phyloP scores from a whole-genome alignment of 2,113 vertebrate species.

The Pao palembangensis region DNA sequence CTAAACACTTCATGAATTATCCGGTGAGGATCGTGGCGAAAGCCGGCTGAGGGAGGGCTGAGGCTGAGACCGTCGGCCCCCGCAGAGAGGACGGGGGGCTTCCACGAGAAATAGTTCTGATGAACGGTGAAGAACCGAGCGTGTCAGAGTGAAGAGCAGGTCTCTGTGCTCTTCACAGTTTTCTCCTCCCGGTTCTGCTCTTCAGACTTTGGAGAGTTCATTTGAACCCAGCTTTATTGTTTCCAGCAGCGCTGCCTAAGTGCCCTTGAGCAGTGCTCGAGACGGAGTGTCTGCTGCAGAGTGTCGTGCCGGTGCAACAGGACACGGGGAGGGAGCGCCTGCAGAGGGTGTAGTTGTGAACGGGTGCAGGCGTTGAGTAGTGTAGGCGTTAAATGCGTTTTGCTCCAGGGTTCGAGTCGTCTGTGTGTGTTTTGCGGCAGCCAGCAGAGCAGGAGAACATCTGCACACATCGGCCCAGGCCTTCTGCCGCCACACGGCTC shows the following conservation, averaged over 20 bases:
- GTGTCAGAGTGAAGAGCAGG: background rate
- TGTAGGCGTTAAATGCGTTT: slow-evolving; percentile 53
- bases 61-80: too few relatives aligned
- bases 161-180: slow-evolving; percentile 39
- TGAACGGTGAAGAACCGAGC: too few relatives aligned
- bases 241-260: slow-evolving; percentile 41
- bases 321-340: slow-evolving; percentile 24
- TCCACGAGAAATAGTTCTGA: too few relatives aligned
- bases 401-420: slow-evolving; percentile 26
- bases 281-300: slow-evolving; percentile 48
- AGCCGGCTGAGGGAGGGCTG: slow-evolving; percentile 25
- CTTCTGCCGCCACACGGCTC: slow-evolving; percentile 71
- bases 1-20: slow-evolving; percentile 39
- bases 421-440: slow-evolving; percentile 57
- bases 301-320: slow-evolving; percentile 25
- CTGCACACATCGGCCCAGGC: slow-evolving; percentile 72
- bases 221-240: slow-evolving; percentile 60
- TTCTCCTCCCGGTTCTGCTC: slow-evolving; percentile 46
- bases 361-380: slow-evolving; percentile 36
- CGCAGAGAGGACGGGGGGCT: too few relatives aligned
- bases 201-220: slow-evolving; percentile 64
- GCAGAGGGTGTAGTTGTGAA: slow-evolving; percentile 20
- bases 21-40: slow-evolving; percentile 34
- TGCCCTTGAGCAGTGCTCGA: slow-evolving; percentile 43
- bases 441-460: slow-evolving; percentile 68